phyloP scores from a whole-genome alignment of 1,140 invertebrate genomes.

The Hypsibius dujardini region DNA sequence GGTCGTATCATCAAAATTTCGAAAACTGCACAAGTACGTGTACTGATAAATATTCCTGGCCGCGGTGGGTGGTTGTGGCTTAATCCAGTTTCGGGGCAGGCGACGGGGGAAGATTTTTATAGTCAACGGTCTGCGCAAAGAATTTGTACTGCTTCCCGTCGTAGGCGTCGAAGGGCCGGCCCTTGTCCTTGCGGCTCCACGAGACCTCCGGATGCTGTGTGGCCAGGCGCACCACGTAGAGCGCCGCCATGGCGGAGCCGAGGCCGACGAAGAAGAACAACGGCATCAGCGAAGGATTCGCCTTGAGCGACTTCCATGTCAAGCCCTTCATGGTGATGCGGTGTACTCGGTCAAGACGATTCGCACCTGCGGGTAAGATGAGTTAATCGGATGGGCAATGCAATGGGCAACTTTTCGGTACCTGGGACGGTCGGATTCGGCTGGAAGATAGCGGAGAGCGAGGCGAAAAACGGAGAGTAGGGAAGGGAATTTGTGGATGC shows the following conservation, averaged over 20 bases:
- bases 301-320: constrained; percentile 12
- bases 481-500: no score
- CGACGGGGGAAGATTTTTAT: not conserved
- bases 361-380: no score
- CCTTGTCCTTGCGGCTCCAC: not conserved
- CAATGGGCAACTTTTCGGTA: no score
- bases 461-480: no score
- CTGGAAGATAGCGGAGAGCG: no score
- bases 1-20: no score
- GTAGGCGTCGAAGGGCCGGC: constrained; percentile 2
- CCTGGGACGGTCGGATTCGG: no score
- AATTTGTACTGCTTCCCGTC: constrained; percentile 8
- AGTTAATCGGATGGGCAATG: no score
- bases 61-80: no score
- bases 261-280: constrained; percentile 14
- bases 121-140: not conserved
- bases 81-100: not conserved
- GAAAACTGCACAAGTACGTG: no score
- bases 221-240: constrained; percentile 2
- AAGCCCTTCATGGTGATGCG: not conserved
- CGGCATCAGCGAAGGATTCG: constrained; percentile 14
- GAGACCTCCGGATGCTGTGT: not conserved
- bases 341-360: no score
- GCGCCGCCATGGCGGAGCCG: not conserved
- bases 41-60: no score